phyloP scores from a whole-genome alignment of 1,140 invertebrate species.

The Orchestia grillus region DNA sequence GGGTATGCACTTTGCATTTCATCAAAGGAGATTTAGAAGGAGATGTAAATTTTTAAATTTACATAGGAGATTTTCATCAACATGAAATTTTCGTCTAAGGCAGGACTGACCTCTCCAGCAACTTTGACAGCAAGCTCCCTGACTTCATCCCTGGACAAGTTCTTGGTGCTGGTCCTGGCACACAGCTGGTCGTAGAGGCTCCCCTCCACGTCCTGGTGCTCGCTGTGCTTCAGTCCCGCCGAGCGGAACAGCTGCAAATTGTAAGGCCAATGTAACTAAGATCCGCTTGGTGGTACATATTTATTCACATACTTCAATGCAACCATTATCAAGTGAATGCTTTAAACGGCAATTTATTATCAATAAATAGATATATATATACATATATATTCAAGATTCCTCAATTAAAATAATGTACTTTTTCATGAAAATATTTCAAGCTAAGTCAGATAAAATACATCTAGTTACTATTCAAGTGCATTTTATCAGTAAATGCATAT shows the following conservation, averaged over 20 bases:
- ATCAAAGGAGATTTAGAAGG: no score
- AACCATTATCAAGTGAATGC: background rate
- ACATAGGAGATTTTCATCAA: no score
- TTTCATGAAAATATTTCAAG: no score
- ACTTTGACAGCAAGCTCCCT: conserved; percentile 62
- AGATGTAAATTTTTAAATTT: no score
- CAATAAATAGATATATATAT: no score
- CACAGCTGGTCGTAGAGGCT: conserved; percentile 65
- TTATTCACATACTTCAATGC: background rate
- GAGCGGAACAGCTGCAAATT: conserved; percentile 62
- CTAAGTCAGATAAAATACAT: background rate
- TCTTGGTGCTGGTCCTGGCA: conserved; percentile 63
- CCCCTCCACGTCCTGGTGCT: conserved; percentile 64
- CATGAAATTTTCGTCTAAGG: no score
- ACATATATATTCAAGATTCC: no score
- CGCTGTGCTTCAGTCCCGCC: conserved; percentile 64
- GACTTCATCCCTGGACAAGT: conserved; percentile 62
- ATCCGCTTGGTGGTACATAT: background rate
- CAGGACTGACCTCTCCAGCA: conserved; percentile 60
- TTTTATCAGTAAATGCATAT: background rate
- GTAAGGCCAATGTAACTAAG: background rate
- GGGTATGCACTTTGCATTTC: no score
- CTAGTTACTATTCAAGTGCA: background rate
- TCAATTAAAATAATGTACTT: no score
- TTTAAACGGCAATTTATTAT: no score